Percentiles rank a stretch among this genome's conserved stretches.
phyloP scores from a whole-genome alignment of 2,797 vertebrate genomes.

The Manis javanica region DNA sequence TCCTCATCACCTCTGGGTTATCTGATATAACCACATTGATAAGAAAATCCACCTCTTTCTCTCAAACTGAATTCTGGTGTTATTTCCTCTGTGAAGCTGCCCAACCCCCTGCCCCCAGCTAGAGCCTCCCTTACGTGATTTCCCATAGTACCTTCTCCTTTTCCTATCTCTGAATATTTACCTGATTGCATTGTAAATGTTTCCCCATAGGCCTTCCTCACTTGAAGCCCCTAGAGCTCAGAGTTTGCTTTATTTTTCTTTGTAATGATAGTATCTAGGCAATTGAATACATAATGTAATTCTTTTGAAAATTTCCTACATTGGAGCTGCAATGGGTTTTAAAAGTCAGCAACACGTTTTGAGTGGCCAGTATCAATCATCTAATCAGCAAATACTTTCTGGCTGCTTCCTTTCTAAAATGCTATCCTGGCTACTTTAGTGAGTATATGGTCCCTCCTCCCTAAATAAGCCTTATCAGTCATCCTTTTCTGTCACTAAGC shows the following conservation, averaged over 20 bases:
- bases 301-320: constrained; percentile 41
- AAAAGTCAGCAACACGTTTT: constrained; percentile 23
- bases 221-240: neutral
- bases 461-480: neutral
- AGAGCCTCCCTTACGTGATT: neutral
- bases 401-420: constrained; percentile 23
- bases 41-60: neutral
- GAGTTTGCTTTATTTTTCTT: constrained; percentile 46
- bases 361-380: neutral
- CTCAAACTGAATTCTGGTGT: constrained; percentile 5
- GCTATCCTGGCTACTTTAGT: neutral
- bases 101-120: neutral
- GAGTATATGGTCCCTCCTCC: neutral
- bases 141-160: neutral
- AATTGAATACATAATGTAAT: neutral
- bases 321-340: constrained; percentile 29
- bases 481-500: neutral
- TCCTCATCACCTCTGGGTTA: neutral
- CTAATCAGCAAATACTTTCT: constrained; percentile 26
- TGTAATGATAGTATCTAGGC: neutral
- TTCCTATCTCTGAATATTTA: neutral
- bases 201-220: neutral
- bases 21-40: neutral
- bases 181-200: neutral
- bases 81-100: constrained; percentile 19